Percentiles rank a stretch among this genome's conserved stretches.
Evolutionary conservation across 1,140 invertebrate species (phyloP).

Genomic region (Pseudobourletiella spinata): DNA sequence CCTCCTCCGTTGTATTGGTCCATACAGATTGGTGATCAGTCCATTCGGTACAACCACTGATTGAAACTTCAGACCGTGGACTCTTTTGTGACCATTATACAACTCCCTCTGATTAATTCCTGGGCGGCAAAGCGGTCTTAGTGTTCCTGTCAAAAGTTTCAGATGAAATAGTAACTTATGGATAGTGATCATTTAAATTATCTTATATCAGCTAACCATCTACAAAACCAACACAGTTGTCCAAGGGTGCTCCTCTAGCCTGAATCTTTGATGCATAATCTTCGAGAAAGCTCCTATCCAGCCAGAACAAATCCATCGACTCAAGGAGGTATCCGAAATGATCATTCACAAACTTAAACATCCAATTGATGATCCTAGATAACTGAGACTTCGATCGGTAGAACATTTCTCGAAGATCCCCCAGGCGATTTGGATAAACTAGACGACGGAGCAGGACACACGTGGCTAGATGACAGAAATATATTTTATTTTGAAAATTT

Average conservation of each 20-base stretch:
- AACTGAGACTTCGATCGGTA: not conserved
- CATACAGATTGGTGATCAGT: constrained; percentile 10
- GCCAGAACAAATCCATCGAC: not conserved
- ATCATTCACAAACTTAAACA: not conserved
- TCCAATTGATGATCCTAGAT: not conserved
- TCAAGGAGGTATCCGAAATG: not conserved
- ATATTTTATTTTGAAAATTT: no score
- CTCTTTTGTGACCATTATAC: constrained; percentile 18
- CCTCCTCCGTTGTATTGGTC: constrained; percentile 4
- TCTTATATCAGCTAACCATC: constrained; percentile 5
- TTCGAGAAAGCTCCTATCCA: not conserved
- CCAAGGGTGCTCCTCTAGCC: not conserved
- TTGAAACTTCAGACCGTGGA: constrained; percentile 14
- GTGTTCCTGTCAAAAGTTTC: not conserved
- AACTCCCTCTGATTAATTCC: not conserved
- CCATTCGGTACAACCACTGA: constrained; percentile 11
- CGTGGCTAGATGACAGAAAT: not conserved
- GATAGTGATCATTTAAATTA: not conserved
- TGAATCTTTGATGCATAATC: not conserved
- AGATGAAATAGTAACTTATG: not conserved
- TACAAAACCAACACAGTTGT: not conserved
- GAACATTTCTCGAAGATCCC: constrained; percentile 1
- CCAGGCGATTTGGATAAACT: constrained; percentile 7
- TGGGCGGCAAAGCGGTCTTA: constrained; percentile 6
- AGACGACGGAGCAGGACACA: constrained; percentile 8